Percentiles rank a stretch among this genome's conserved stretches.
These are phyloP conservation scores for Stenodema calcarata DNA, from an alignment of 2,888 invertebrate genomes.

Conservation along the genomic window DNA sequence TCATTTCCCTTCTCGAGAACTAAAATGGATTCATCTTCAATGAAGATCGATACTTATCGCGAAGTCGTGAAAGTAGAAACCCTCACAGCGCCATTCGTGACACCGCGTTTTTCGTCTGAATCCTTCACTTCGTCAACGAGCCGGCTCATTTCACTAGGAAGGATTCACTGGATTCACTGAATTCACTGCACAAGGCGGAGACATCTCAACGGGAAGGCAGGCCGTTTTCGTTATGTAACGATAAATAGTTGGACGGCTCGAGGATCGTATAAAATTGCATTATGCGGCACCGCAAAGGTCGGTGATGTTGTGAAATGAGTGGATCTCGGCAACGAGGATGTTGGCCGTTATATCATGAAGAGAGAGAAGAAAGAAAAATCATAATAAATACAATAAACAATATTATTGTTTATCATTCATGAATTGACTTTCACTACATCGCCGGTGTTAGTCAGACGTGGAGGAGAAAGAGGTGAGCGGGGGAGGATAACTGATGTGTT, in stretches of 20 bases:
- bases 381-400: too few species aligned
- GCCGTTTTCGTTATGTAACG: not conserved
- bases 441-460: too few species aligned
- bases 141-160: not conserved
- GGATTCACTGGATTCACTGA: too few species aligned
- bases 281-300: not conserved
- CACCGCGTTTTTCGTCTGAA: not conserved
- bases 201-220: not conserved
- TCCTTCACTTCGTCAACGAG: not conserved
- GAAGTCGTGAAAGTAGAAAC: not conserved
- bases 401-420: too few species aligned
- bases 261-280: not conserved
- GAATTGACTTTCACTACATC: too few species aligned
- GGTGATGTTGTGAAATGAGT: not conserved
- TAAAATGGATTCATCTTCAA: too few species aligned
- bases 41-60: too few species aligned
- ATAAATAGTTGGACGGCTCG: not conserved
- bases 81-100: not conserved
- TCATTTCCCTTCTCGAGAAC: too few species aligned
- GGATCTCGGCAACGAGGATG: not conserved
- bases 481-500: too few species aligned
- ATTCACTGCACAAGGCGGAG: not conserved
- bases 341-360: not conserved
- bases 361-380: too few species aligned
- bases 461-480: too few species aligned